phyloP scores from a whole-genome alignment of 64 coral and sea anemone species.

The Exaiptasia diaphana region DNA sequence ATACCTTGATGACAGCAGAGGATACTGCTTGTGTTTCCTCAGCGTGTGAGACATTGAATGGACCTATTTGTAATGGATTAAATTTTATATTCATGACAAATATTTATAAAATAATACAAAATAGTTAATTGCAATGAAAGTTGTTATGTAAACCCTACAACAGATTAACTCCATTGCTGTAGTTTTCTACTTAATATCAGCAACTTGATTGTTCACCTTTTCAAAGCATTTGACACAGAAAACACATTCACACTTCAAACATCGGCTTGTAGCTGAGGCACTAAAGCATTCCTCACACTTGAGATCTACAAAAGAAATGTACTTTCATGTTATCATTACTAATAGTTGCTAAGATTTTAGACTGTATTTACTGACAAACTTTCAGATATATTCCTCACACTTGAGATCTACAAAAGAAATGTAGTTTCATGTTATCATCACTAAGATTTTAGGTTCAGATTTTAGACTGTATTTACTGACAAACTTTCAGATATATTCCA shows the following conservation, averaged over 20 bases:
- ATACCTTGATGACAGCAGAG: no score
- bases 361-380: no score
- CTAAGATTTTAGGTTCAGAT: no score
- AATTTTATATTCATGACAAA: no score
- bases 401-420: conserved; percentile 31
- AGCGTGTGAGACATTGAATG: conserved; percentile 71
- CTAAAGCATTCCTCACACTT: conserved; percentile 91
- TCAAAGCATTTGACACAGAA: conserved; percentile 76
- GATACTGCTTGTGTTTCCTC: conserved; percentile 60
- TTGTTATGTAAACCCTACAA: no score
- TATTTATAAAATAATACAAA: not conserved
- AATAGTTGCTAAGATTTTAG: no score
- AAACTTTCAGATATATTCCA: no score
- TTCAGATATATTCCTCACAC: conserved; percentile 94
- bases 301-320: conserved; percentile 9
- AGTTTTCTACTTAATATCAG: not conserved
- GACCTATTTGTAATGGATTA: conserved; percentile 43
- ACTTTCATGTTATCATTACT: no score
- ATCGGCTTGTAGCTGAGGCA: conserved; percentile 57
- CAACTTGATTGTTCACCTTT: conserved; percentile 22
- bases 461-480: no score
- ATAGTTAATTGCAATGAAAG: no score
- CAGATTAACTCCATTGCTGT: no score
- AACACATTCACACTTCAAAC: conserved; percentile 76
- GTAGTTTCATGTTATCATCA: no score